Evolutionary conservation across 2,797 vertebrate species (phyloP).

Genomic region (Sebastes nivosus): DNA sequence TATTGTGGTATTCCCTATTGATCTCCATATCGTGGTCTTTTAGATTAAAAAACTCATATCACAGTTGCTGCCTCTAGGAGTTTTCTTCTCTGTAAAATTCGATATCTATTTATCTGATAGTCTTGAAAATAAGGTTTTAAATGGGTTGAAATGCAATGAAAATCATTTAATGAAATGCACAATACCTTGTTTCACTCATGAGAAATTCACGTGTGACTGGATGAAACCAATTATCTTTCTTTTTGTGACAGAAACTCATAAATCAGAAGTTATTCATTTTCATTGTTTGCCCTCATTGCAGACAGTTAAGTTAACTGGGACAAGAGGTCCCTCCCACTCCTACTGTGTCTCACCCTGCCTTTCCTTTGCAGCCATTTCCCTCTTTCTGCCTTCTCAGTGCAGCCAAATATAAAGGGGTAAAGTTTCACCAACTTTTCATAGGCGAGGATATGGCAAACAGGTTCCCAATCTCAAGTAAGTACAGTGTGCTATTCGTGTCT

Average conservation of each 20-base stretch:
- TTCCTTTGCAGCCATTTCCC: neutral
- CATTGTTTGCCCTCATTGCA: neutral
- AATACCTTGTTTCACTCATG: too few relatives aligned
- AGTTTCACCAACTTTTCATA: neutral
- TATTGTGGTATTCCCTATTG: neutral
- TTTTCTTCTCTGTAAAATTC: neutral
- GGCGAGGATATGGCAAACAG: neutral
- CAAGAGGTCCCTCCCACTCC: slow-evolving; percentile 15
- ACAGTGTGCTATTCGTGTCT: neutral
- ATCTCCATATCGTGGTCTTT: neutral
- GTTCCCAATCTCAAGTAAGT: slow-evolving; percentile 30
- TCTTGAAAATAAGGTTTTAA: neutral
- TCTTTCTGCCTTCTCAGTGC: neutral
- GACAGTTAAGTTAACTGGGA: slow-evolving; percentile 12
- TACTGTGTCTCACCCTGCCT: neutral
- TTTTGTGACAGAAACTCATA: too few relatives aligned
- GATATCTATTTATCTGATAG: neutral
- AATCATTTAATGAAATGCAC: too few relatives aligned
- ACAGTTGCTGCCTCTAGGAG: neutral
- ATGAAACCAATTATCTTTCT: too few relatives aligned
- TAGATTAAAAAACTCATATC: neutral
- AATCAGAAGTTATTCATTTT: too few relatives aligned
- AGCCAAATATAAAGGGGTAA: neutral
- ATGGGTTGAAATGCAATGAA: neutral
- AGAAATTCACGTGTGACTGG: too few relatives aligned